Base-by-base conservation (phyloP, 1,140 invertebrate genomes). In the Magallana ariakensis region DNA sequence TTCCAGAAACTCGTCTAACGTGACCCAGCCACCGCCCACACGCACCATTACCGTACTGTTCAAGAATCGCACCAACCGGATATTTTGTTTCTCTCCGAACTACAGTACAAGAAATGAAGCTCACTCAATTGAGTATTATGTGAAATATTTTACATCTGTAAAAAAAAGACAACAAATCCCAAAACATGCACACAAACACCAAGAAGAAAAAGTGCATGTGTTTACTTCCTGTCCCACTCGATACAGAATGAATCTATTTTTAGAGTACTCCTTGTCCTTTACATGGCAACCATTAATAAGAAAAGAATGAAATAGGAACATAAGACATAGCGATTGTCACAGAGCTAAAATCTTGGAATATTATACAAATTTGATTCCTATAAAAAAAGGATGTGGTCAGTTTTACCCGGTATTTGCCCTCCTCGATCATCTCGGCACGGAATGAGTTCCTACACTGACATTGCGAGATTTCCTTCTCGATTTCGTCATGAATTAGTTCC, bases 381-480 rank as follows among this genome's bases (percentile, higher is more conserved):
- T 46, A 46, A 46, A 46, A n/a, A 46, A 46, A 46, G 33, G 33
- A 46, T 46, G 33, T 46, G 1, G 33, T 46, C 33, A 4, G 33
- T 26, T 96, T 95, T 96, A 99, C 98, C 95, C 98, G 96, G 94
- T 99, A 99, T 96, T 99, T 99, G 91, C 98, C 98, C 96, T 99
- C 98, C 70, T 98, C 98, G 90, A 99, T 98, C 96, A 99, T 98
- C 96, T 99, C 98, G 9, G 99, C 98, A 91, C 98, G 96, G 96
- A 99, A 99, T 94, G 99, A 98, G 94, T 98, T 97, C 88, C 98
- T 95, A 95, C 99, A 99, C n/a, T 98, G 99, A 95, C 99, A 99
- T 56, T 98, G 95, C 22, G 95, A 93, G 8, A 99, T 98, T 90
- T 99, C 96, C 87, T 98, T 96, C 94, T 99, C 99, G 55, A 99